Percentiles rank a stretch among this genome's conserved stretches.
These are phyloP conservation scores for Steatocranus sp. DNA, from an alignment of 2,797 vertebrate genomes.

Conservation along the genomic window DNA sequence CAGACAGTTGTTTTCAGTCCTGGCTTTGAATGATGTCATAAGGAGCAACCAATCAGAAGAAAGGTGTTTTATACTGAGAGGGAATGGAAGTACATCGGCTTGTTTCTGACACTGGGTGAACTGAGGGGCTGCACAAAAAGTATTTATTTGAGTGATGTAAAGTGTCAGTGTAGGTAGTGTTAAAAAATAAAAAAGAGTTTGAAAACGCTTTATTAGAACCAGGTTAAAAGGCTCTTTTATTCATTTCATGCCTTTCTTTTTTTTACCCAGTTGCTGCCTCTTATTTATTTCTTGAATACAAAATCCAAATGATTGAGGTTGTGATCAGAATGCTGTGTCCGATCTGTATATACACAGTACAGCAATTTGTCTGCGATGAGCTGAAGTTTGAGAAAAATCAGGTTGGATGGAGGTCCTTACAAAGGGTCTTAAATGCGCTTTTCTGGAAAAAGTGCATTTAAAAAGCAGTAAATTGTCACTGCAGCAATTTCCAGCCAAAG, in stretches of 20 bases:
- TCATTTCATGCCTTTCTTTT: not conserved
- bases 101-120: not conserved
- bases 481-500: not conserved
- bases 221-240: not conserved
- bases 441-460: not conserved
- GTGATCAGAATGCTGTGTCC: not conserved
- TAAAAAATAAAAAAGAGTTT: not conserved
- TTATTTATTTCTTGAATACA: not conserved
- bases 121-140: not conserved
- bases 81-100: not conserved
- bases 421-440: not conserved
- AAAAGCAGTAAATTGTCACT: not conserved
- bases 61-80: not conserved
- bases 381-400: not conserved
- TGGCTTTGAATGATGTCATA: not conserved
- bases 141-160: not conserved
- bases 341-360: not conserved
- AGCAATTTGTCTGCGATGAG: not conserved
- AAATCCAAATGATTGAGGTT: not conserved
- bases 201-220: not conserved
- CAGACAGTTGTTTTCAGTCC: not conserved
- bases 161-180: not conserved
- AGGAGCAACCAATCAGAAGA: not conserved
- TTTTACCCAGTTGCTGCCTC: not conserved
- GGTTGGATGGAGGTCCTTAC: not conserved